Evolutionary conservation across 1,140 invertebrate species (phyloP).

Genomic region (Popillia japonica): DNA sequence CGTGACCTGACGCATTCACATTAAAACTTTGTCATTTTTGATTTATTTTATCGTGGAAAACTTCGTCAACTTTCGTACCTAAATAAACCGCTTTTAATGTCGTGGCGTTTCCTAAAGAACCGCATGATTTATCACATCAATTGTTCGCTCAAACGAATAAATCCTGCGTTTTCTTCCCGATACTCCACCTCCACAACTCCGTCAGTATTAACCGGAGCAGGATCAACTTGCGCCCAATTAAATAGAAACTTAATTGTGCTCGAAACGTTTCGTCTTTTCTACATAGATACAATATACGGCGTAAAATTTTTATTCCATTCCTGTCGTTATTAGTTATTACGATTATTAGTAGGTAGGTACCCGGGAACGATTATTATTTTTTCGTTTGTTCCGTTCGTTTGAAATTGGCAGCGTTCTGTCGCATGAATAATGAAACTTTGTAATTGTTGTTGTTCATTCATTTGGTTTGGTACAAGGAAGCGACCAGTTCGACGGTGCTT

Average conservation of each 20-base stretch:
- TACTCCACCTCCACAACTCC: neutral
- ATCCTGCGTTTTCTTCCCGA: neutral
- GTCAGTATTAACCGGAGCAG: neutral
- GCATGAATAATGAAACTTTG: slow-evolving; percentile 48
- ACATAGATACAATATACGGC: neutral
- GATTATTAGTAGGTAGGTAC: slow-evolving; percentile 22
- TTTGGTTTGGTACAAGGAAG: slow-evolving; percentile 50
- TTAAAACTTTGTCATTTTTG: slow-evolving; percentile 5
- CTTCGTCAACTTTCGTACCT: slow-evolving; percentile 7
- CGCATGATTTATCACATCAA: neutral
- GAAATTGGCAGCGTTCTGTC: slow-evolving; percentile 39
- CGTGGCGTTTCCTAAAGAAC: neutral
- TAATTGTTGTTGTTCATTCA: slow-evolving; percentile 45
- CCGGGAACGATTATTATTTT: slow-evolving; percentile 23
- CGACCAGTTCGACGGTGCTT: slow-evolving; percentile 46
- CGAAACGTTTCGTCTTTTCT: neutral
- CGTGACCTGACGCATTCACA: neutral
- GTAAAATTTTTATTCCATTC: neutral
- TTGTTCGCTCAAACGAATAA: neutral
- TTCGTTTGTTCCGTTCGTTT: slow-evolving; percentile 32
- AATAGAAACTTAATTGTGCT: slow-evolving; percentile 7
- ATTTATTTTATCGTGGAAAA: neutral
- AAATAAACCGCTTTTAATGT: neutral
- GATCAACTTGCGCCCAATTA: neutral
- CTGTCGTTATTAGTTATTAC: slow-evolving; percentile 2